Base-by-base conservation (phyloP, 2,888 invertebrate species). In the Mactromeris polynyma region DNA sequence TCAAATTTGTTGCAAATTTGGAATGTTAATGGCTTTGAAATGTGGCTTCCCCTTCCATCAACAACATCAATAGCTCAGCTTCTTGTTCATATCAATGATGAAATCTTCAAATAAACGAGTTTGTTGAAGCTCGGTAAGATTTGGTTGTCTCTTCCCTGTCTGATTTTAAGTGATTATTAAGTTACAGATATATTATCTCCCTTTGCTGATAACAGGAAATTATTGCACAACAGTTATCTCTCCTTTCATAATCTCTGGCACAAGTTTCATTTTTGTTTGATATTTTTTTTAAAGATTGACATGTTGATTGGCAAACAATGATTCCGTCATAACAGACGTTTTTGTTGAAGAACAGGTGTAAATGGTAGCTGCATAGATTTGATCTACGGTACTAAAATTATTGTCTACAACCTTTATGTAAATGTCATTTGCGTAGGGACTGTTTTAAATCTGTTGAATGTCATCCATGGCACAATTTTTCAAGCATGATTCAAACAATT, bases 1-100 rank as follows among this genome's bases (percentile, higher is more conserved):
- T 73, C 36, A 33, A 73, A 73, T 33, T 73, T 73, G 73, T 36
- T 73, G 73, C 73, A 73, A 73, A 36, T 33, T 73, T 33, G 73
- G 73, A 73, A 73, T 73, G 33, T 33, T 73, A 36, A 73, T 73
- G 36, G 14, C 33, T 73, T 73, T 73, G 17, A 73, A 73, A 73
- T 73, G 36, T 73, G 73, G 17, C 31, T 33, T 36, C 73, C 33
- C 19, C 73, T 73, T 73, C 33, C 33, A 33, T 33, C 36, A 73
- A 73, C 2, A 19, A 33, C 33, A 73, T 69, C 69, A 69, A 33
- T 69, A 19, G 31, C 17, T 36, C 33, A 33, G 73, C 36, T 73
- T 73, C 14, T 26, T 73, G 1, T 19, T 19, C 73, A 33, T 73
- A 36, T 73, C 31, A 17, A 21, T 73, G 73, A 36, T 33, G 19